These are phyloP conservation scores for Donacobius atricapilla DNA, from an alignment of 2,113 vertebrate species.

Conservation along the genomic window DNA sequence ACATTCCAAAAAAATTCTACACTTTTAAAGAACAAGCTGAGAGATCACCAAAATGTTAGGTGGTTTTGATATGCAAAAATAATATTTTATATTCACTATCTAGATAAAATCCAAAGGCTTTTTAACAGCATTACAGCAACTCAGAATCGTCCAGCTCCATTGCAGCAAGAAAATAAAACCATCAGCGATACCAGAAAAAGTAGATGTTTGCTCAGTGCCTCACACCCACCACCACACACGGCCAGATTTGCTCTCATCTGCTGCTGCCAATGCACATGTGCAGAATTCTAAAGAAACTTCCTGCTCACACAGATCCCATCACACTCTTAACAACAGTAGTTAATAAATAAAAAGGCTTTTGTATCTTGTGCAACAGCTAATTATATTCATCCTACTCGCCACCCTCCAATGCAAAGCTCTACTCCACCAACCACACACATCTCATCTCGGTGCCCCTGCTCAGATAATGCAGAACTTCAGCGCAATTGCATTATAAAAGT, in stretches of 20 bases:
- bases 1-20: neutral
- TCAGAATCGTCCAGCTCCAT: neutral
- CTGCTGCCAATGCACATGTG: conserved; percentile 58
- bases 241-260: conserved; percentile 53
- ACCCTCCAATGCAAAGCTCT: neutral
- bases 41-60: neutral
- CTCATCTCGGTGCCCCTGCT: neutral
- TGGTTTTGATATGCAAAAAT: neutral
- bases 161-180: neutral
- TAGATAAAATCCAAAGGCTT: conserved; percentile 14
- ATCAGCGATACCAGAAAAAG: neutral
- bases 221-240: conserved; percentile 15
- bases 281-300: conserved; percentile 63
- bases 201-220: conserved; percentile 7
- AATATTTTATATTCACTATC: neutral
- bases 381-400: conserved; percentile 2
- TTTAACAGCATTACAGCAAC: neutral
- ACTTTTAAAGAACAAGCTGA: neutral
- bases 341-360: conserved; percentile 68
- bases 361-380: conserved; percentile 47
- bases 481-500: neutral
- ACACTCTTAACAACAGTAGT: conserved; percentile 46
- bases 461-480: neutral
- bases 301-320: conserved; percentile 47
- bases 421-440: neutral